Percentiles rank a stretch among this genome's conserved stretches.
These are phyloP conservation scores for Upupa epops DNA, from an alignment of 2,113 vertebrate species.

Conservation along the genomic window DNA sequence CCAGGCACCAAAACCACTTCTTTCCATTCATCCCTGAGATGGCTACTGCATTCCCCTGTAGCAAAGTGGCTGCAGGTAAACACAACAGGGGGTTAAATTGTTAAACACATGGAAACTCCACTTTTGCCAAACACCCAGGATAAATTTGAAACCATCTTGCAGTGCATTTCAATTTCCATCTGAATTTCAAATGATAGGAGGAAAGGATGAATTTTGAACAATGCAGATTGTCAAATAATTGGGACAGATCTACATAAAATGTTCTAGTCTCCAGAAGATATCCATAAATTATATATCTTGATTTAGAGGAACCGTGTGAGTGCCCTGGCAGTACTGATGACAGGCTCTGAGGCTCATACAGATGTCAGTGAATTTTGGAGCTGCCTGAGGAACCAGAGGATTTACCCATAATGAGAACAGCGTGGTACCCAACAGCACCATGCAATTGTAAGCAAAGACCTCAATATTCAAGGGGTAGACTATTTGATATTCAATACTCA, in stretches of 20 bases:
- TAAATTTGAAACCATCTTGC: not conserved
- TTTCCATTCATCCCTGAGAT: rapidly evolving
- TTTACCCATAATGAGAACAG: not conserved
- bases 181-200: not conserved
- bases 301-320: not conserved
- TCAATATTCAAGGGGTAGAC: not conserved
- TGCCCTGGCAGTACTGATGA: not conserved
- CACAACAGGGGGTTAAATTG: not conserved
- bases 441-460: not conserved
- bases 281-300: not conserved
- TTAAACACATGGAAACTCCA: not conserved
- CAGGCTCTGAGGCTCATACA: not conserved
- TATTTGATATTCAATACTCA: not conserved
- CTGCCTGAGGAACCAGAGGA: not conserved
- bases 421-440: not conserved
- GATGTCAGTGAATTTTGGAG: not conserved
- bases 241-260: not conserved
- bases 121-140: not conserved
- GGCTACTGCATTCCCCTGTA: not conserved
- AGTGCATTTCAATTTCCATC: not conserved
- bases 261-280: not conserved
- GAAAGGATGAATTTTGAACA: conserved; percentile 9
- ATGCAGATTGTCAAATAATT: conserved; percentile 16
- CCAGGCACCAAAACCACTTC: not conserved
- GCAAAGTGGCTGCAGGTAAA: not conserved